Conservation (phyloP, 1,140 invertebrate genomes). For the Papilio dardanus region DNA sequence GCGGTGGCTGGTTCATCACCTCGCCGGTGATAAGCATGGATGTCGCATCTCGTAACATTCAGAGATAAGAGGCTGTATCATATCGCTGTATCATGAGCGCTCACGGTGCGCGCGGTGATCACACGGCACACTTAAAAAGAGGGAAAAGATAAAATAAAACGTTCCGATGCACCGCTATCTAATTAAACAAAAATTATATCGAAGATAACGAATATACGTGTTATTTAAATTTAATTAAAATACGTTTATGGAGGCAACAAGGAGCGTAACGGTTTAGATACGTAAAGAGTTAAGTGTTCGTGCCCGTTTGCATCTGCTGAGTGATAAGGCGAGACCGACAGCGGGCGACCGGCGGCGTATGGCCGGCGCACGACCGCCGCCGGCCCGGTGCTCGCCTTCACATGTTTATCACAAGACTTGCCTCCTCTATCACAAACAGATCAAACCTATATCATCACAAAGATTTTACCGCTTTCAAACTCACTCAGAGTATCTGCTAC, state of each 20-base stretch:
- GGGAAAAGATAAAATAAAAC: background rate
- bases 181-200: constrained; percentile 16
- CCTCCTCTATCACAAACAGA: constrained; percentile 11
- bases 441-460: background rate
- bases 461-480: background rate
- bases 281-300: constrained; percentile 16
- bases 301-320: background rate
- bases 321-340: background rate
- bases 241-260: constrained; percentile 21
- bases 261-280: constrained; percentile 10
- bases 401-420: background rate
- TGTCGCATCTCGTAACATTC: constrained; percentile 1
- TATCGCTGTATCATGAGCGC: background rate
- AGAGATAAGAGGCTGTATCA: background rate
- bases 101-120: background rate
- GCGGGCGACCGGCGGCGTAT: background rate
- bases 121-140: background rate
- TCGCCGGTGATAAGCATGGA: background rate
- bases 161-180: constrained; percentile 6
- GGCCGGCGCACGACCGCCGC: background rate
- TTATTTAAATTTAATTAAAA: constrained; percentile 17
- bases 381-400: background rate
- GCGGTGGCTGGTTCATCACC: background rate
- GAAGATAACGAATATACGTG: constrained; percentile 11
- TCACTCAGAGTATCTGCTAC: background rate